Conservation (phyloP, 1,140 invertebrate species). For the Sinella curviseta region DNA sequence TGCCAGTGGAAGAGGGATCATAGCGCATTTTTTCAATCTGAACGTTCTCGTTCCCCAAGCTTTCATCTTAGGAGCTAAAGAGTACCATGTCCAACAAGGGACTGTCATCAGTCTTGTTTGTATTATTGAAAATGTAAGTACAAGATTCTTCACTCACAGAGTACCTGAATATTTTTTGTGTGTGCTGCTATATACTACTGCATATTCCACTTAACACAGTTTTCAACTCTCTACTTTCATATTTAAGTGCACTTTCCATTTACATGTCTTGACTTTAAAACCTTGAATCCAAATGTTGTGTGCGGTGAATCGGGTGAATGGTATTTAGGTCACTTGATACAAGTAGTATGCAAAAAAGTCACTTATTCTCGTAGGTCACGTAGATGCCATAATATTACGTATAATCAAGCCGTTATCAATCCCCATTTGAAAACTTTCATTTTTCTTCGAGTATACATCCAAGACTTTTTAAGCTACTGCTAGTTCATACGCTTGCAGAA, state of each 20-base stretch:
- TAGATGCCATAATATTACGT: not conserved
- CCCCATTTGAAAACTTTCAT: not conserved
- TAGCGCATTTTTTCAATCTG: conserved; percentile 84
- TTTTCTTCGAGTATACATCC: not conserved
- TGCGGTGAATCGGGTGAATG: not conserved
- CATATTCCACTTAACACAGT: not conserved
- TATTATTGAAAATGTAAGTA: conserved; percentile 54
- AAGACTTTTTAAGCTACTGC: not conserved
- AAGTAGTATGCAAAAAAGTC: not conserved
- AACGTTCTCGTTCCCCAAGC: conserved; percentile 86
- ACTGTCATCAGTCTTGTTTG: conserved; percentile 54
- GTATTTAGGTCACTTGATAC: not conserved
- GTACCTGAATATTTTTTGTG: not conserved
- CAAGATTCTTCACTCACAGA: no score
- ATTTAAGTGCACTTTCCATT: not conserved
- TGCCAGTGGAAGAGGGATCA: conserved; percentile 76
- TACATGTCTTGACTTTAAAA: not conserved
- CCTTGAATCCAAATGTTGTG: no score
- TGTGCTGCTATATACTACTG: no score
- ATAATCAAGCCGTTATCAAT: not conserved
- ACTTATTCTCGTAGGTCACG: not conserved
- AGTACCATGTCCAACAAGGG: conserved; percentile 54
- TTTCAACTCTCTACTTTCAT: not conserved
- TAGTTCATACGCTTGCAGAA: no score
- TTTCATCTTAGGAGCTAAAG: conserved; percentile 67